phyloP scores from a whole-genome alignment of 2,888 invertebrate genomes.

The Unio delphinus region DNA sequence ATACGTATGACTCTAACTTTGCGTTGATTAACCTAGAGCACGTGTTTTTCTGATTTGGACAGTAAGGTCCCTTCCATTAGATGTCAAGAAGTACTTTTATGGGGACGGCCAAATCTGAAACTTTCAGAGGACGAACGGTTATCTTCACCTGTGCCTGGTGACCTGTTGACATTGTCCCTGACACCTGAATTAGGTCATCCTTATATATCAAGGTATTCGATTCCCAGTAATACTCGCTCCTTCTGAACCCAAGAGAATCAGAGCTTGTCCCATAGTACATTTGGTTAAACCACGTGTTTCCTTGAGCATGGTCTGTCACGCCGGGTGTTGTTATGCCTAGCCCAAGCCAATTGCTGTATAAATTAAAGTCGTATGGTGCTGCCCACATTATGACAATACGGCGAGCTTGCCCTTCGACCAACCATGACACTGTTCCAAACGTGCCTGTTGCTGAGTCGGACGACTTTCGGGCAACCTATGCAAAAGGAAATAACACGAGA shows the following conservation, averaged over 20 bases:
- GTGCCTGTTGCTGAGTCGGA: constrained; percentile 10
- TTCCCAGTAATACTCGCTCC: constrained; percentile 7
- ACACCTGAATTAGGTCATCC: constrained; percentile 13
- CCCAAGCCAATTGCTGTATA: constrained; percentile 21
- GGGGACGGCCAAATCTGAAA: constrained; percentile 11
- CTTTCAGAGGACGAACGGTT: constrained; percentile 9
- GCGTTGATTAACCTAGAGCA: no score
- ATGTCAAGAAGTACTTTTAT: not conserved
- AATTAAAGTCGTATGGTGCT: constrained; percentile 20
- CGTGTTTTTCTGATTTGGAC: no score
- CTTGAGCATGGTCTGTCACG: not conserved
- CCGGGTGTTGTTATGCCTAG: constrained; percentile 14
- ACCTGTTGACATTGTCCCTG: constrained; percentile 19
- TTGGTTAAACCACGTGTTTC: constrained; percentile 10
- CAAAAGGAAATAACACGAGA: no score
- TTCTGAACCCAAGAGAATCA: constrained; percentile 2
- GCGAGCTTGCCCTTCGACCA: constrained; percentile 10
- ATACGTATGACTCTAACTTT: no score
- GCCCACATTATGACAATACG: constrained; percentile 28
- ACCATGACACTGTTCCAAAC: constrained; percentile 25
- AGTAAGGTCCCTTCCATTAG: no score
- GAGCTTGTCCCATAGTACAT: constrained; percentile 15
- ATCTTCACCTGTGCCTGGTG: constrained; percentile 23
- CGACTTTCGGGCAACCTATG: constrained; percentile 12
- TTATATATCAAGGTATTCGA: constrained; percentile 1